Evolutionary conservation across 2,888 invertebrate genomes (phyloP).

Genomic region (Glaucopsyche alexis): DNA sequence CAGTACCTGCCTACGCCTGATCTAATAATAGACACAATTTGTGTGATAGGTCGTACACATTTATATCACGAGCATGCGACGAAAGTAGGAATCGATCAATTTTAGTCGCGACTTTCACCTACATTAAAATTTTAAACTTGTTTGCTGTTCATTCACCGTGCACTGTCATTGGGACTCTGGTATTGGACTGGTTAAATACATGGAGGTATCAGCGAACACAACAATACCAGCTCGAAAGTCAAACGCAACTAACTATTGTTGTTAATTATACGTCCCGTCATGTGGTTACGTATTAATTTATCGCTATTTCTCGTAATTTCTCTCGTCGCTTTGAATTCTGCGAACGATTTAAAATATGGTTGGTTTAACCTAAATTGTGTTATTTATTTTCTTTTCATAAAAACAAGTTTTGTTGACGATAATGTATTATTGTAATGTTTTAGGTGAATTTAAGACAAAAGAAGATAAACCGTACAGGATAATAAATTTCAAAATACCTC

Average conservation of each 20-base stretch:
- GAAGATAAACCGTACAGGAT: conserved; percentile 58
- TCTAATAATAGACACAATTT: conserved; percentile 17
- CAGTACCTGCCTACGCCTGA: neutral
- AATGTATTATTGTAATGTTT: conserved; percentile 15
- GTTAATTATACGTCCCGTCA: conserved; percentile 36
- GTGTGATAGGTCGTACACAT: conserved; percentile 23
- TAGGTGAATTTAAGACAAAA: conserved; percentile 40
- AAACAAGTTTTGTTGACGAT: conserved; percentile 28
- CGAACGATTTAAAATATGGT: conserved; percentile 45
- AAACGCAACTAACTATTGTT: conserved; percentile 49
- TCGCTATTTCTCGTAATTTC: conserved; percentile 39
- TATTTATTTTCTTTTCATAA: neutral
- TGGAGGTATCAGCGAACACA: conserved; percentile 55
- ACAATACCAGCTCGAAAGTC: conserved; percentile 62
- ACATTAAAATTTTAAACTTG: conserved; percentile 77
- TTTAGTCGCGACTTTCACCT: conserved; percentile 66
- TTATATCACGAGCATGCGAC: conserved; percentile 48
- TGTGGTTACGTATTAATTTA: conserved; percentile 41
- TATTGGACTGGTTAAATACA: conserved; percentile 67
- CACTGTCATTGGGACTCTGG: conserved; percentile 56
- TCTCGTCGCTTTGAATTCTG: neutral
- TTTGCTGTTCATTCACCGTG: conserved; percentile 61
- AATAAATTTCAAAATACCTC: conserved; percentile 60
- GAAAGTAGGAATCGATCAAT: conserved; percentile 60
- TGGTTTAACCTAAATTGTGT: conserved; percentile 33